Base-by-base conservation (phyloP, 2,888 invertebrate species). In the Sarcophaga variegata region DNA sequence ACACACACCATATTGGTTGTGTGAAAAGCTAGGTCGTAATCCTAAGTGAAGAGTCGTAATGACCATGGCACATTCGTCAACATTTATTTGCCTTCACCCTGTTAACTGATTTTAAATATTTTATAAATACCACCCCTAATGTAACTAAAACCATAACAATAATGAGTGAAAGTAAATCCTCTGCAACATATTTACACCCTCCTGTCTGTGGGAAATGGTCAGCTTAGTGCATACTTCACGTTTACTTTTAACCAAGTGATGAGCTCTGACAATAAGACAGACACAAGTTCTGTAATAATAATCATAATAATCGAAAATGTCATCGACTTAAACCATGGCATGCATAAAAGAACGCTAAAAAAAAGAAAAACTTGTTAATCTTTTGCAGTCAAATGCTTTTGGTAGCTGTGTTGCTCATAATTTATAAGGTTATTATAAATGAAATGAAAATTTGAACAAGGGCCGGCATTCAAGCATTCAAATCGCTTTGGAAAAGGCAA, bases 301-400 rank as follows among this genome's bases (percentile, higher is more conserved):
- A 83, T 47, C 64, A 27, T 37, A 59, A 77, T 72, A 72, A 72
- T 49, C 67, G 77, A 27, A 22, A 59, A 20, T 27, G 45, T 25
- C 45, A 8, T 17, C 27, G n/a, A 20, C 14, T 14, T 25, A 54
- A 49, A 20, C 6, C 14, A 54, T 17, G 54, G 4, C 12, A 4
- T 49, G 14, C 10, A 3, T 54, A 54, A 49, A 20, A 54, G 20
- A 54, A 66, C 12, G 25, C 1, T 47, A 27, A 63, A 63, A 17
- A 22, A 72, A 49, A 20, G 60, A 74, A 83, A 83, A 84, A 76
- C 12, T 87, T 87, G 87, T 84, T 87, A 87, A 87, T 87, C 87
- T 87, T 79, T 87, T 60, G 66, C 81, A 84, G 81, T 84, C 72
- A 87, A 84, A 79, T 82, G 54, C 62, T 82, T 81, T 72, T 84